Percentiles rank a stretch among this genome's conserved stretches.
phyloP scores from a whole-genome alignment of 2,888 invertebrate genomes.

The Lycocerus yunnanus region DNA sequence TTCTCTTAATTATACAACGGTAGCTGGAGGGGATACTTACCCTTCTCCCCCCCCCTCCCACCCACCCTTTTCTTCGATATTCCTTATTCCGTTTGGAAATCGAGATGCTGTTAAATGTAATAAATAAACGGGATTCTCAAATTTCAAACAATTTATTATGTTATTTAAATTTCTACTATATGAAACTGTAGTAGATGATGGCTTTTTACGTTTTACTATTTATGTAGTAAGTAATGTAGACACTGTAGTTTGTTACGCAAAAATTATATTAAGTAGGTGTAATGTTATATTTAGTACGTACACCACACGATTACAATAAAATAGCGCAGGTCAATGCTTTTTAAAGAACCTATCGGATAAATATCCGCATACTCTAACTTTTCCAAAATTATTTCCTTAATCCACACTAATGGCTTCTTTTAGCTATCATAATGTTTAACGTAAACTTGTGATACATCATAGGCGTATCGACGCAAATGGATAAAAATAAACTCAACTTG shows the following conservation, averaged over 20 bases:
- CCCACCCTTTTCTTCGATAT: background rate
- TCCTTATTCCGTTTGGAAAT: no score
- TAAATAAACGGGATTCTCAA: background rate
- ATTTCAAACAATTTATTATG: background rate
- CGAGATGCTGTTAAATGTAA: background rate
- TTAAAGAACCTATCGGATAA: background rate
- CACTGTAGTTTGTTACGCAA: constrained; percentile 17
- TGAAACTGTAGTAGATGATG: background rate
- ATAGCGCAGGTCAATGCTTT: constrained; percentile 17
- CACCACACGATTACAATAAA: constrained; percentile 10
- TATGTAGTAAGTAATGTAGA: constrained; percentile 7
- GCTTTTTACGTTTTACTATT: constrained; percentile 11
- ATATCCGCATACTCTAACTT: constrained; percentile 4
- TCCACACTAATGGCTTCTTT: background rate
- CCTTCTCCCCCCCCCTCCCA: no score
- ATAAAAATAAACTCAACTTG: background rate
- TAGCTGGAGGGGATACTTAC: no score
- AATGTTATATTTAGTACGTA: constrained; percentile 17
- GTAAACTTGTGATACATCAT: background rate
- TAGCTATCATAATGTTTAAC: background rate
- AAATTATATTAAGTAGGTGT: constrained; percentile 9
- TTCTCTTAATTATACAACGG: no score
- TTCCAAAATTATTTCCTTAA: background rate
- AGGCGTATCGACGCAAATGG: background rate
- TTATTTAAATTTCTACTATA: background rate